These are phyloP conservation scores for Vanessa tameamea DNA, from an alignment of 1,140 invertebrate genomes.

Conservation along the genomic window DNA sequence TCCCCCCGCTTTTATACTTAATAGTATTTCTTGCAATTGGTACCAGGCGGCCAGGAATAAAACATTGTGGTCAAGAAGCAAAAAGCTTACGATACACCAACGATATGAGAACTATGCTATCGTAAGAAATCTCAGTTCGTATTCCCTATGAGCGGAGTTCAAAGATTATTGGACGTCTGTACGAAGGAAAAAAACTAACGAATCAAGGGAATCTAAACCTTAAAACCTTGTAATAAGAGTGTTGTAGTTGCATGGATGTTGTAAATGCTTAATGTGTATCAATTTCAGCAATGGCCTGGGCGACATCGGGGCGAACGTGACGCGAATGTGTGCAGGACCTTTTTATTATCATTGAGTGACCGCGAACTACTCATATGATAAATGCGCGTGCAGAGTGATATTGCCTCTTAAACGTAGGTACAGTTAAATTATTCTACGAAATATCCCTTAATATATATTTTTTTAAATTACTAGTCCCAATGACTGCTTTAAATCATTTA, in stretches of 20 bases:
- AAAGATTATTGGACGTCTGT: slow-evolving; percentile 45
- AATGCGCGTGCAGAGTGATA: slow-evolving; percentile 11
- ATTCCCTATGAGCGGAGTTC: slow-evolving; percentile 38
- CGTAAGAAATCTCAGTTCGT: slow-evolving; percentile 9
- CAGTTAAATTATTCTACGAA: not conserved
- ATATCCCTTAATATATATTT: too few relatives aligned
- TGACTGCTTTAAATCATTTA: too few relatives aligned
- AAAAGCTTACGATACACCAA: slow-evolving; percentile 50
- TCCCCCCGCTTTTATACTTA: slow-evolving; percentile 51
- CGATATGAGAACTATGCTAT: slow-evolving; percentile 41
- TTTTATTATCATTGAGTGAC: slow-evolving; percentile 75
- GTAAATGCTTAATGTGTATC: slow-evolving; percentile 68
- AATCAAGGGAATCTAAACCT: slow-evolving; percentile 37
- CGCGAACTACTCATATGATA: slow-evolving; percentile 33
- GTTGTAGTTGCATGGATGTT: slow-evolving; percentile 29
- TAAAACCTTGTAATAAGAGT: slow-evolving; percentile 44
- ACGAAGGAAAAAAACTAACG: slow-evolving; percentile 17
- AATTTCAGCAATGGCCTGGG: slow-evolving; percentile 73
- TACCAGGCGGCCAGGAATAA: slow-evolving; percentile 65
- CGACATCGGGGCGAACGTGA: slow-evolving; percentile 70
- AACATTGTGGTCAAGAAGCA: slow-evolving; percentile 63
- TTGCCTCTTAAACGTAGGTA: not conserved
- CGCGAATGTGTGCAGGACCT: slow-evolving; percentile 57
- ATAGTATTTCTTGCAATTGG: slow-evolving; percentile 75
- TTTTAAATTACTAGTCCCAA: too few relatives aligned